Conservation (phyloP, 1,140 invertebrate species). For the Cheumatopsyche charites region DNA sequence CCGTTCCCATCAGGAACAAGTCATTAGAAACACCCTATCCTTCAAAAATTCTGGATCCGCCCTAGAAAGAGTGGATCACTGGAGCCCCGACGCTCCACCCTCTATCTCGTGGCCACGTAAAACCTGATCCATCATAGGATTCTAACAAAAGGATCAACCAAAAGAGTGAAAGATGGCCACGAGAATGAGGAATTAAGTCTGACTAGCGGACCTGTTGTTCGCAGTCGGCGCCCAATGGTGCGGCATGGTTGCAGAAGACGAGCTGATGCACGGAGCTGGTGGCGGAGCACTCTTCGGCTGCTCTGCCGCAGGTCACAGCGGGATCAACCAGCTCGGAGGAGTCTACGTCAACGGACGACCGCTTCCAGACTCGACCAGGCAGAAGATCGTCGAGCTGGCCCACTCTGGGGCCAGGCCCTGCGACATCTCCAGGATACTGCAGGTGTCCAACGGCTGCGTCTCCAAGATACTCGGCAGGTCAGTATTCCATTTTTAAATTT, state of each 20-base stretch:
- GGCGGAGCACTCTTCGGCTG: constrained; percentile 73
- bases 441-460: constrained; percentile 95
- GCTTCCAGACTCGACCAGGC: constrained; percentile 93
- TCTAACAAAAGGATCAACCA: too few relatives aligned
- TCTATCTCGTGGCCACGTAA: too few relatives aligned
- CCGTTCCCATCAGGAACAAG: too few relatives aligned
- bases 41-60: too few relatives aligned
- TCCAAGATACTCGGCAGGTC: constrained; percentile 95
- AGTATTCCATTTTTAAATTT: constrained; percentile 48
- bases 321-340: constrained; percentile 97
- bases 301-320: constrained; percentile 87
- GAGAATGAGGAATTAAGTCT: too few relatives aligned
- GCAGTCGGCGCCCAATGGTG: constrained; percentile 48
- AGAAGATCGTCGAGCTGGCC: constrained; percentile 97
- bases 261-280: constrained; percentile 62
- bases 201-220: constrained; percentile 22
- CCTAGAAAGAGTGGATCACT: too few relatives aligned
- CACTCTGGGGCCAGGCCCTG: constrained; percentile 96
- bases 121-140: too few relatives aligned
- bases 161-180: too few relatives aligned
- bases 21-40: too few relatives aligned
- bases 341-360: constrained; percentile 98
- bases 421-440: constrained; percentile 96
- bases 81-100: too few relatives aligned
- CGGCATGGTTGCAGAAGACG: constrained; percentile 53